Conservation (phyloP, 2,113 vertebrate genomes). For the Scopus umbretta region DNA sequence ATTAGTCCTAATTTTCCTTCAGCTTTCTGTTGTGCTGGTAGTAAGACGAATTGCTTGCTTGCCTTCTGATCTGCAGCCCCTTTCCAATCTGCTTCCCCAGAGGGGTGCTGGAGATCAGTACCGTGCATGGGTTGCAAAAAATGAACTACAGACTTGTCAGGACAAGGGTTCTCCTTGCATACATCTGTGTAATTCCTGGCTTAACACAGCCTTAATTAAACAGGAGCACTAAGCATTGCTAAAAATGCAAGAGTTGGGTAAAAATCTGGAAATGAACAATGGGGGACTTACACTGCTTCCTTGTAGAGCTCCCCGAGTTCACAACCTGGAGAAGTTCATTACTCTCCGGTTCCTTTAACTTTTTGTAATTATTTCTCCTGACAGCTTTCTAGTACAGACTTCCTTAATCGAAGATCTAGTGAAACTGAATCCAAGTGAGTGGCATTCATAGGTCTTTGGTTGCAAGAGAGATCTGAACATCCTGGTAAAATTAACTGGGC, state of each 20-base stretch:
- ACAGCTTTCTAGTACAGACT: neutral
- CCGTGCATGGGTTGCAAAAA: neutral
- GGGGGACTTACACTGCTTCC: neutral
- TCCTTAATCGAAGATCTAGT: neutral
- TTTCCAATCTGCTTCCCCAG: neutral
- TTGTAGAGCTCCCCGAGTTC: fast-evolving
- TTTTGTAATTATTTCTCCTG: neutral
- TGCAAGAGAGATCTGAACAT: neutral
- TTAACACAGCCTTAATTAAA: neutral
- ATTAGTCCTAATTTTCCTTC: neutral
- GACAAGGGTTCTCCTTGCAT: neutral
- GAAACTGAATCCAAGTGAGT: neutral
- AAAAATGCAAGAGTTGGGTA: neutral
- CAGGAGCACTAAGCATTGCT: neutral
- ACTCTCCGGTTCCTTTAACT: neutral
- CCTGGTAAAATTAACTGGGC: neutral
- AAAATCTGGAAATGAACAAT: neutral
- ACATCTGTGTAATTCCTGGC: neutral
- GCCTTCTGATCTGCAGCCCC: neutral
- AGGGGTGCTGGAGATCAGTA: neutral
- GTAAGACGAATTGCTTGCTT: neutral
- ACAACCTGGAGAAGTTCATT: neutral
- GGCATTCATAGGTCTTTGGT: neutral
- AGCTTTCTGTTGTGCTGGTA: neutral
- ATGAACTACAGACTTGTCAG: neutral